Conservation (phyloP, 2,888 invertebrate genomes). For the Limenitis camilla region DNA sequence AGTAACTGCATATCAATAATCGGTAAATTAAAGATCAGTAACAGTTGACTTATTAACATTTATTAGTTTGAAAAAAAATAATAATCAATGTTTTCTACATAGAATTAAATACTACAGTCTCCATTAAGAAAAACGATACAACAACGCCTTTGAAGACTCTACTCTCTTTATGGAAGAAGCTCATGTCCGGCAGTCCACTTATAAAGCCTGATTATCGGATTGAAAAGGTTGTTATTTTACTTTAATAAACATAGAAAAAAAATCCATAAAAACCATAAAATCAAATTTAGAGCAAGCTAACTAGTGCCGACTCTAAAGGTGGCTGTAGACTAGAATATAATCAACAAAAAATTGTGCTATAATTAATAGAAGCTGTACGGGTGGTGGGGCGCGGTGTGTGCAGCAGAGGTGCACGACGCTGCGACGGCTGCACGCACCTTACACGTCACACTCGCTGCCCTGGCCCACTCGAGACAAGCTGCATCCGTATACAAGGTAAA, state of each 20-base stretch:
- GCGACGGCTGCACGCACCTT: slow-evolving; percentile 38
- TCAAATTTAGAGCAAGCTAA: too few species aligned
- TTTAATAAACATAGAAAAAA: neutral
- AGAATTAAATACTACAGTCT: slow-evolving; percentile 51
- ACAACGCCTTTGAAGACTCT: slow-evolving; percentile 75
- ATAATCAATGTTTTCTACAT: slow-evolving; percentile 16
- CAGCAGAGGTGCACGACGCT: slow-evolving; percentile 46
- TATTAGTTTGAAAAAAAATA: too few species aligned
- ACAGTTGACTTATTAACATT: too few species aligned
- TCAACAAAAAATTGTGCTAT: too few species aligned
- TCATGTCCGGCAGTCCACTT: slow-evolving; percentile 73
- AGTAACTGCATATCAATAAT: too few species aligned
- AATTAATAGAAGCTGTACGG: slow-evolving; percentile 26
- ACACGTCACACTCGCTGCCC: slow-evolving; percentile 39
- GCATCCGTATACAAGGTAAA: slow-evolving; percentile 34
- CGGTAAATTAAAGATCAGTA: too few species aligned
- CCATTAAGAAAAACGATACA: slow-evolving; percentile 72
- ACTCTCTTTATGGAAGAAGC: slow-evolving; percentile 88
- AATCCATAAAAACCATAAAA: too few species aligned
- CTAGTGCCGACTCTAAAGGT: too few species aligned
- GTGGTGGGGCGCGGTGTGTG: slow-evolving; percentile 54
- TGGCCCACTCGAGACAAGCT: slow-evolving; percentile 30
- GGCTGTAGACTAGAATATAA: too few species aligned
- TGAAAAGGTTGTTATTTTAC: slow-evolving; percentile 34
- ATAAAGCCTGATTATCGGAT: slow-evolving; percentile 45